Base-by-base conservation (phyloP, 2,888 invertebrate genomes). In the Lypha dubia region DNA sequence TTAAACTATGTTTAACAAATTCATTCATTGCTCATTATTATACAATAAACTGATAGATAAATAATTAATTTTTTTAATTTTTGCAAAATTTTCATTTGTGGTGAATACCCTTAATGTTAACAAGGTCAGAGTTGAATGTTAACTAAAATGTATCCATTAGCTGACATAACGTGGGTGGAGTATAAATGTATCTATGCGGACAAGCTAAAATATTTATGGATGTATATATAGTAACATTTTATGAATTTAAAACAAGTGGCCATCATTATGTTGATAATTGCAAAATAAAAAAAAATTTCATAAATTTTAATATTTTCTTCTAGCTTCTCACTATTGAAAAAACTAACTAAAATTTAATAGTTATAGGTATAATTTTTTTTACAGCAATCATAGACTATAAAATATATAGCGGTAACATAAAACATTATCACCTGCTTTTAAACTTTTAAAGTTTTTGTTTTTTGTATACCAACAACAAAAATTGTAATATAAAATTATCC, bases 391-490 rank as follows among this genome's bases (percentile, higher is more conserved):
- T 46, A 67, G 35, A 44, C 44, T 28, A 28, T 28, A 35, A 24
- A 71, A 70, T 44, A 9, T 38, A 20, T 7, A 68, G 8, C 28
- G 53, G 35, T 60, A 41, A 62, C 28, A 58, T 20, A 13, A 32
- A 58, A 65, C 11, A 20, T 58, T 65, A 82, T 71, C 81, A 82
- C 75, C 75, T 82, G 81, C 75, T 56, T n/a, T n/a, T 65, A 24
- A 44, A 35, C 11, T 13, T n/a, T n/a, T 75, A 70, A 74, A 63
- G 62, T 1, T 56, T n/a, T 53, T 68, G 2, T 56, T n/a, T 53
- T 68, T 68, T 32, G 7, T 44, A 41, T 22, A 11, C 2, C 46
- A 58, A 49, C 32, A 22, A 32, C 15, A 75, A 74, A 58, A 74
- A 56, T 24, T 68, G 62, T 20, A 70, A 68, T 53, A 74, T 46